phyloP scores from a whole-genome alignment of 2,113 vertebrate species.

The Oxygymnocypris stewartii region DNA sequence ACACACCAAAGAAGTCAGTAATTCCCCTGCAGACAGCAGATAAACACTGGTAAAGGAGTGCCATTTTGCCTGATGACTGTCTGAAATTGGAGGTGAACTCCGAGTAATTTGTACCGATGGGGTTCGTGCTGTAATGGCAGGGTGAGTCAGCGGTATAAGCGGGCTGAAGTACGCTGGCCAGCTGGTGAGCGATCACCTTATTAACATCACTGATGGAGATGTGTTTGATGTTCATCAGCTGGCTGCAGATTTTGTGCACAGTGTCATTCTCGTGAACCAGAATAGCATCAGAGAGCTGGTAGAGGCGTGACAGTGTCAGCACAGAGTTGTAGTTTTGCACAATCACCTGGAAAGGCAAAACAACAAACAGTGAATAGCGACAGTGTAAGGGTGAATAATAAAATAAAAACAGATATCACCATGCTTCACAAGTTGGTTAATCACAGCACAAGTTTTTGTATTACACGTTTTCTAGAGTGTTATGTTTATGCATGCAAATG shows the following conservation, averaged over 20 bases:
- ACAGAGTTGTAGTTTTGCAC: conserved; percentile 97
- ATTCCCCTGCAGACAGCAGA: conserved; percentile 78
- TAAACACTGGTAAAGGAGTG: background rate
- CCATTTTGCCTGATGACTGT: no score
- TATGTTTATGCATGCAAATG: background rate
- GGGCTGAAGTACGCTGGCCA: conserved; percentile 90
- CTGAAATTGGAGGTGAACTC: background rate
- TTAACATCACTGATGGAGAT: conserved; percentile 91
- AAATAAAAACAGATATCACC: background rate
- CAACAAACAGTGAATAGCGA: background rate
- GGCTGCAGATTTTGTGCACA: conserved; percentile 87
- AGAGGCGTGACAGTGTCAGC: conserved; percentile 89
- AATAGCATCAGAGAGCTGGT: conserved; percentile 89
- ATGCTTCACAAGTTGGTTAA: background rate
- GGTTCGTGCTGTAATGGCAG: conserved; percentile 80
- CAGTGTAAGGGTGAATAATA: background rate
- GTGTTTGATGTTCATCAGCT: conserved; percentile 88
- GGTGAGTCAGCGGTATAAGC: conserved; percentile 68
- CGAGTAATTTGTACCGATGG: conserved; percentile 76
- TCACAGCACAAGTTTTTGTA: background rate
- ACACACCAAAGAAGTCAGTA: conserved; percentile 83
- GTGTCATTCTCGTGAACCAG: conserved; percentile 93
- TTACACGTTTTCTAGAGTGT: background rate
- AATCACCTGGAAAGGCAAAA: conserved; percentile 80
- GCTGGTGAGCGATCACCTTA: conserved; percentile 89